Percentiles rank a stretch among this genome's conserved stretches.
Evolutionary conservation across 2,113 vertebrate species (phyloP).

Genomic region (Pachycephala philippinensis): DNA sequence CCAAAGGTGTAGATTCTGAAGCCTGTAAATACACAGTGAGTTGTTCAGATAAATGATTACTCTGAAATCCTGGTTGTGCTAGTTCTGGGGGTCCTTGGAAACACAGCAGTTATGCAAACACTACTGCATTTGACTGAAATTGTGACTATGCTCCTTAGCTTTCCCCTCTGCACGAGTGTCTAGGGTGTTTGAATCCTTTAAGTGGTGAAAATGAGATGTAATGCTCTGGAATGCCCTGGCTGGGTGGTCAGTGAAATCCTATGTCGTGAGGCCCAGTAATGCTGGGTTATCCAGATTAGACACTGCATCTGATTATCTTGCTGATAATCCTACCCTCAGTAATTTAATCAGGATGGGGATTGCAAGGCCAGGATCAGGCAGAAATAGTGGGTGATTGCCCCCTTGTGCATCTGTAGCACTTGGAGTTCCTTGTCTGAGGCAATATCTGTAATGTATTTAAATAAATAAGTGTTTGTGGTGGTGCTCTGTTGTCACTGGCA

Average conservation of each 20-base stretch:
- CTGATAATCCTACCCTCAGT: slow-evolving; percentile 41
- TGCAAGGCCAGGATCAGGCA: slow-evolving; percentile 2
- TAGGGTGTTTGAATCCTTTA: not conserved
- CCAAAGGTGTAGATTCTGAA: not conserved
- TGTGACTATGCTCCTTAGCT: not conserved
- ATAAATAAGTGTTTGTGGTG: not conserved
- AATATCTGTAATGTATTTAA: not conserved
- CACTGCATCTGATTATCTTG: slow-evolving; percentile 32
- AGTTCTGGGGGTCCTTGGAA: not conserved
- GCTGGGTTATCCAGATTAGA: slow-evolving; percentile 50
- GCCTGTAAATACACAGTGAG: not conserved
- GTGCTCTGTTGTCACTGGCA: not conserved
- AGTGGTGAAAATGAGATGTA: not conserved
- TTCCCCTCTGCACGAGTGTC: not conserved
- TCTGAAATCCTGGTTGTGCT: not conserved
- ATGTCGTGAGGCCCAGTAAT: not conserved
- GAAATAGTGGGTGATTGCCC: not conserved
- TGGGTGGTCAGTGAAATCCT: not conserved
- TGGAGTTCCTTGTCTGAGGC: not conserved
- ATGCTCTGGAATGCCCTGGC: not conserved
- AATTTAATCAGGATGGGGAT: slow-evolving; percentile 58
- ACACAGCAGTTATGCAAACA: not conserved
- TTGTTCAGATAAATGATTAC: not conserved
- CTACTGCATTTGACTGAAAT: not conserved
- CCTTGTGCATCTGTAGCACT: not conserved